Conservation (phyloP, 2,797 vertebrate species). For the Hoplostethus atlanticus region DNA sequence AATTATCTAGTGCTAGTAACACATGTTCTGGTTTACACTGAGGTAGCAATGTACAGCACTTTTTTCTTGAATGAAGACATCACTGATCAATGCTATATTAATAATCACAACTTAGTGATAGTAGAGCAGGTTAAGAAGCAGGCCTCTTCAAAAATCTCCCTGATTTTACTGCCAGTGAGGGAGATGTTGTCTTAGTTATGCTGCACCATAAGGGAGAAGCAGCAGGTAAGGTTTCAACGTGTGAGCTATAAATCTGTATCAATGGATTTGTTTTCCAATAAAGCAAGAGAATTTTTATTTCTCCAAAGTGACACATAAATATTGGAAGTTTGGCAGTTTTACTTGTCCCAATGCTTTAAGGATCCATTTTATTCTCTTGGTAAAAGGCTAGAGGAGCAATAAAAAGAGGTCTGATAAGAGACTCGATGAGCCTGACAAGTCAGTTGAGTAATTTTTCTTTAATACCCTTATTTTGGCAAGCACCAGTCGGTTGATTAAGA, state of each 20-base stretch:
- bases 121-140: background rate
- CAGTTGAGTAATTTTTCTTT: background rate
- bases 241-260: conserved; percentile 14
- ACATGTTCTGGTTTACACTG: background rate
- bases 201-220: conserved; percentile 8
- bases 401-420: background rate
- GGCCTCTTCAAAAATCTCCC: background rate
- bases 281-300: background rate
- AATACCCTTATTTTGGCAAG: conserved; percentile 18
- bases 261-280: background rate
- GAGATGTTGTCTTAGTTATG: conserved; percentile 31
- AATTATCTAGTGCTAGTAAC: background rate
- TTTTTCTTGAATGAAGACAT: background rate
- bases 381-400: background rate
- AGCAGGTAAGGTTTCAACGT: conserved; percentile 19
- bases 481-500: background rate
- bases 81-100: background rate
- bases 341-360: conserved; percentile 13
- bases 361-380: background rate
- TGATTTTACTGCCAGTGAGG: background rate
- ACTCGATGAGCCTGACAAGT: background rate
- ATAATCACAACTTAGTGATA: background rate
- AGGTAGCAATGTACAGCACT: background rate
- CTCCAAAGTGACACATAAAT: background rate
- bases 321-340: background rate